These are phyloP conservation scores for Otis tarda DNA, from an alignment of 2,113 vertebrate species.

Conservation along the genomic window DNA sequence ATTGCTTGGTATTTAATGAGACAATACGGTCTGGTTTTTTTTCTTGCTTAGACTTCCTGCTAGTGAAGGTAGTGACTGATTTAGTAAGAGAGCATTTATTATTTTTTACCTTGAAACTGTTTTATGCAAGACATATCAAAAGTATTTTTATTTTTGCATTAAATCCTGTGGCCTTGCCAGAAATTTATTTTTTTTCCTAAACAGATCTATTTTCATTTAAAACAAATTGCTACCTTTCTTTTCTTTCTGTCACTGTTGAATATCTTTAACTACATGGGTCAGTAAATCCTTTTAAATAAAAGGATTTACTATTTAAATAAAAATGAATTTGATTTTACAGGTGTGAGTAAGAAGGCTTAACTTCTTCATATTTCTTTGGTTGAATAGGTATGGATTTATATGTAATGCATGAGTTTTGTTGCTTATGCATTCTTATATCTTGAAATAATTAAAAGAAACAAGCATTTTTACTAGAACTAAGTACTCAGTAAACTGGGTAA, in stretches of 20 bases:
- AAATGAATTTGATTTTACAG: background rate
- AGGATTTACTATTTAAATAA: background rate
- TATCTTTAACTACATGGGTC: background rate
- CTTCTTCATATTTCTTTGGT: background rate
- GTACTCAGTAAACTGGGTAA: background rate
- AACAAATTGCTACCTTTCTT: background rate
- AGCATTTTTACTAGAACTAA: background rate
- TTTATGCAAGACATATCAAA: too few relatives aligned
- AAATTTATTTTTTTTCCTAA: too few relatives aligned
- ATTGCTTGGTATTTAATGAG: background rate
- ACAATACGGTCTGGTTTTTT: background rate
- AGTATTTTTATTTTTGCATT: too few relatives aligned
- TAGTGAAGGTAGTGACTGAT: too few relatives aligned
- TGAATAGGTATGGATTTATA: background rate
- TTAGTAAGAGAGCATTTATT: too few relatives aligned
- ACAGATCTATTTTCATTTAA: too few relatives aligned
- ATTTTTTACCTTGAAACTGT: too few relatives aligned
- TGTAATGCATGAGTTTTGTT: background rate
- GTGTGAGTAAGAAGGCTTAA: background rate
- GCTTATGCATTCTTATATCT: background rate
- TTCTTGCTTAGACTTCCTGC: background rate
- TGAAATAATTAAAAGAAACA: slow-evolving; percentile 4
- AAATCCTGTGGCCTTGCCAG: too few relatives aligned
- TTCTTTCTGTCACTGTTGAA: background rate
- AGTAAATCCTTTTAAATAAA: background rate